Evolutionary conservation across 2,888 invertebrate genomes (phyloP).

Genomic region (Sminthurides aquaticus): DNA sequence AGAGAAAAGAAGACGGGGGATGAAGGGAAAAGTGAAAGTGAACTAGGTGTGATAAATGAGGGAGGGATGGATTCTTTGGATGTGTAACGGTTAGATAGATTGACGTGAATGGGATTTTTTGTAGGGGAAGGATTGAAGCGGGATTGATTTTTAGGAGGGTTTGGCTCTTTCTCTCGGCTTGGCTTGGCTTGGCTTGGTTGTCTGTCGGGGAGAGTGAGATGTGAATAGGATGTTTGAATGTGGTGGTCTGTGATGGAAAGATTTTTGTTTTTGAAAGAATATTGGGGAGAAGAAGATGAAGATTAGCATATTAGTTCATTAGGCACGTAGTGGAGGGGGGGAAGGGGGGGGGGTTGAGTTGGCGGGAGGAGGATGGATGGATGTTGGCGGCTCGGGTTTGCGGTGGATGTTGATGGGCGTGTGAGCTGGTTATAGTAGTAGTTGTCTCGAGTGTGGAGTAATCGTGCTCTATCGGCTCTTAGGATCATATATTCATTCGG

Average conservation of each 20-base stretch:
- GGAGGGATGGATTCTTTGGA: background rate
- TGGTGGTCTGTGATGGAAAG: background rate
- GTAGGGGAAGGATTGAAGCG: too few relatives aligned
- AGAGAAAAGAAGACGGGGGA: background rate
- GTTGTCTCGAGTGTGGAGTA: background rate
- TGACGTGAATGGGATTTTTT: background rate
- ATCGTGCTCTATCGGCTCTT: constrained; percentile 23
- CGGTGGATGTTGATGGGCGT: too few relatives aligned
- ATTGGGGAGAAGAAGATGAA: background rate
- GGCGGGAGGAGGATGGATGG: background rate
- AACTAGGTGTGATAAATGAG: background rate
- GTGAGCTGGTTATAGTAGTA: too few relatives aligned
- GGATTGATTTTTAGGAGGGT: background rate
- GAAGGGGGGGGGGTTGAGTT: constrained; percentile 4
- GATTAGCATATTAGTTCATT: constrained; percentile 40
- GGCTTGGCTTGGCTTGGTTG: too few relatives aligned
- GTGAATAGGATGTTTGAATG: background rate
- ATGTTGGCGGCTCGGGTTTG: too few relatives aligned
- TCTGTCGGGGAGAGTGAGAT: too few relatives aligned
- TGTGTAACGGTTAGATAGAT: background rate
- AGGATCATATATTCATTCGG: too few relatives aligned
- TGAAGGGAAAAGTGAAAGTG: background rate
- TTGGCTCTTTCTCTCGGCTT: background rate
- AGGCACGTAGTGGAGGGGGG: constrained; percentile 31
- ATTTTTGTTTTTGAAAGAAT: background rate